These are phyloP conservation scores for Equus przewalskii DNA, from an alignment of 2,113 vertebrate genomes.

Conservation along the genomic window DNA sequence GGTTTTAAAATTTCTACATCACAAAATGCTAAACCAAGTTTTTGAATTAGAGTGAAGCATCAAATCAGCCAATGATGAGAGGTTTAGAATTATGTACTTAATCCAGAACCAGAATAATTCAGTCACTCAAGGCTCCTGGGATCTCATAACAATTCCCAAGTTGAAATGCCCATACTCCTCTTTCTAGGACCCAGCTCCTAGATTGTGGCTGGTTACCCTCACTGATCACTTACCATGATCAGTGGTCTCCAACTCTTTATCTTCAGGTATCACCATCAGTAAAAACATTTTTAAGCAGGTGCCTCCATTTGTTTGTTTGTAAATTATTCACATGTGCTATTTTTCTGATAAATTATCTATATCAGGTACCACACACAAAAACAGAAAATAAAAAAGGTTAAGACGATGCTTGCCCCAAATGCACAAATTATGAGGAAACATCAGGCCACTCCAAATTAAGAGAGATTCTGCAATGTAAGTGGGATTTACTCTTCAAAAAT, in stretches of 20 bases:
- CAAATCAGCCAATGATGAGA: neutral
- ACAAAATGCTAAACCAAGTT: neutral
- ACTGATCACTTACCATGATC: neutral
- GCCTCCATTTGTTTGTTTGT: neutral
- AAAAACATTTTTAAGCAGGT: neutral
- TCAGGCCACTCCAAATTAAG: neutral
- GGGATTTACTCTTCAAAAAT: neutral
- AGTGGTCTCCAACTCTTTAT: neutral
- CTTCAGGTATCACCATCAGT: neutral
- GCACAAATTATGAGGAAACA: neutral
- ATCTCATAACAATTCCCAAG: neutral
- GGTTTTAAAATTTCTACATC: neutral
- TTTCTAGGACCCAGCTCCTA: neutral
- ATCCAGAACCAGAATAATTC: neutral
- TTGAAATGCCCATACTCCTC: neutral
- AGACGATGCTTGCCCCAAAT: neutral
- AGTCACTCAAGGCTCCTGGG: neutral
- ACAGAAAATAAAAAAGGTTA: neutral
- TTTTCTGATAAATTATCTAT: neutral
- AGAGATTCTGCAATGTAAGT: neutral
- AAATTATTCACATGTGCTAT: neutral
- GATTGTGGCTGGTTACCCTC: neutral
- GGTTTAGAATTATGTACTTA: neutral
- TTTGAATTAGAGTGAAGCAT: neutral
- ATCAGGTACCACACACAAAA: neutral